Base-by-base conservation (phyloP, 1,140 invertebrate species). In the Charaxes varanes region DNA sequence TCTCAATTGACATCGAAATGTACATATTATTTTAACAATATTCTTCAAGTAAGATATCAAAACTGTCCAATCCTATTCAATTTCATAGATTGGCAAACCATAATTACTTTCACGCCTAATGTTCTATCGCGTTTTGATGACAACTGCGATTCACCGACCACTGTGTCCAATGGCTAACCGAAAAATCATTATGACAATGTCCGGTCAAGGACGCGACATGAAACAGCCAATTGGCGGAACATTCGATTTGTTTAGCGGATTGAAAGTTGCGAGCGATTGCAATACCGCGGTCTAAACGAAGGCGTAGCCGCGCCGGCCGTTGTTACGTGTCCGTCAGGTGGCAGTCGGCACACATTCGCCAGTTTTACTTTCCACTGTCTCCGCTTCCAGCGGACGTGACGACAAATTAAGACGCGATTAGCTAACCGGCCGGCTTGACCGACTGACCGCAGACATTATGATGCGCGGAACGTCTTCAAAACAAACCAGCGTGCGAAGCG, bases 311-410 rank as follows among this genome's bases (percentile, higher is more conserved):
- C 11, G 33, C 10, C 23, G 13, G 3, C 12, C n/a, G 13, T 3
- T 21, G 32, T 45, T 51, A 45, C 38, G 50, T 54, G 12, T 45
- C 21, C 21, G 7, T 7, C 2, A 3, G 21, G 21, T 22, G 21
- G 6, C 2, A 8, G 23, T 26, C 40, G 46, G 30, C 52, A 42
- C 47, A 56, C 35, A 52, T 38, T 50, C 42, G 36, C 31, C 17
- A 15, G 18, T n/a, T 41, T 53, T 40, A 50, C 46, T 54, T 50
- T 54, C 52, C 19, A 46, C 42, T 27, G 47, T 22, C 15, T 49
- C 38, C 46, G 31, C 33, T 37, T 32, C 27, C 27, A 8, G 16
- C 21, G 34, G 27, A 36, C 34, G 18, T 24, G 10, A 17, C 16
- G 14, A 42, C 22, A 7, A 18, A 10, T 21, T 28, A 23, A 30